Evolutionary conservation across 2,888 invertebrate species (phyloP).

Genomic region (Gibbula magus): DNA sequence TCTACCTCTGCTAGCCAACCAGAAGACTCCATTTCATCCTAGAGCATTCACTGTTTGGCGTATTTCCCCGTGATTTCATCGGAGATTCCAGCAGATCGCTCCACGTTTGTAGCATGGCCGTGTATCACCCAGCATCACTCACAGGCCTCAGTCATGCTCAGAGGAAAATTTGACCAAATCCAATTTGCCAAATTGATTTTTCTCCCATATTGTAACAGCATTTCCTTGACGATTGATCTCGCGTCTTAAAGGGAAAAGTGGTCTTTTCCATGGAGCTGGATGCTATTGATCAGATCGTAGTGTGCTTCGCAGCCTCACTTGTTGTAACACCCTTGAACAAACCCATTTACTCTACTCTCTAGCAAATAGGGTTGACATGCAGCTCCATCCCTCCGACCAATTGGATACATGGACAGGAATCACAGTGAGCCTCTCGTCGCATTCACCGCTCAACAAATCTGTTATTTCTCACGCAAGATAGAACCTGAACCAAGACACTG

Average conservation of each 20-base stretch:
- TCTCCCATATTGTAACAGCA: conserved; percentile 38
- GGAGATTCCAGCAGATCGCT: not conserved
- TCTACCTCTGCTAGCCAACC: conserved; percentile 7
- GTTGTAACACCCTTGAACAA: conserved; percentile 20
- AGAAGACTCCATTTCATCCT: conserved; percentile 2
- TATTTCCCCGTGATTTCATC: not conserved
- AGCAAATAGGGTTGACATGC: conserved; percentile 13
- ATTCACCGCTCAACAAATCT: conserved; percentile 7
- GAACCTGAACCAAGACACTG: not conserved
- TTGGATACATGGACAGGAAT: conserved; percentile 8
- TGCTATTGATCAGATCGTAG: conserved; percentile 10
- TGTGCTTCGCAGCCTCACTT: not conserved
- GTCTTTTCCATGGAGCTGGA: conserved; percentile 6
- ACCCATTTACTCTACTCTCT: conserved; percentile 1
- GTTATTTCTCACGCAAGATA: conserved; percentile 18
- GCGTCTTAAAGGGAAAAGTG: conserved; percentile 24
- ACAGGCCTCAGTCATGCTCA: conserved; percentile 20
- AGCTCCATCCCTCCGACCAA: not conserved
- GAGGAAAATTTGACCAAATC: conserved; percentile 34
- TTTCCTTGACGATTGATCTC: conserved; percentile 36
- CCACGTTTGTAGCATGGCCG: not conserved
- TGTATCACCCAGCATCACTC: conserved; percentile 18
- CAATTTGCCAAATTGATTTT: conserved; percentile 38
- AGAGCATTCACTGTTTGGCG: not conserved
- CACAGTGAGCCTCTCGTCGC: conserved; percentile 9